These are phyloP conservation scores for Kobus ellipsiprymnus DNA, from an alignment of 2,113 vertebrate species.

Conservation along the genomic window DNA sequence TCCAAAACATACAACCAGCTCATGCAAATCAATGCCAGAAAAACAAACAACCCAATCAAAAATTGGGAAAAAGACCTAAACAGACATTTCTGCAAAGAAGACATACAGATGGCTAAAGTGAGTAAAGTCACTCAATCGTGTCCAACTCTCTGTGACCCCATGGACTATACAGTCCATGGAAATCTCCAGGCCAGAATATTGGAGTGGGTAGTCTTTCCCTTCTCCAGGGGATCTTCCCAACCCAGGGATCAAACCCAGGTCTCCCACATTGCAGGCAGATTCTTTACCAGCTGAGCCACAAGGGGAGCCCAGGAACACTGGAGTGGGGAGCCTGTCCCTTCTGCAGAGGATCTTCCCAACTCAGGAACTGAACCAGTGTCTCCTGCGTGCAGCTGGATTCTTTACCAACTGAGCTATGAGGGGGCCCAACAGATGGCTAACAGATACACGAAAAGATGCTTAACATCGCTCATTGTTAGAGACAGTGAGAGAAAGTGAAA, in stretches of 20 bases:
- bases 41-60: neutral
- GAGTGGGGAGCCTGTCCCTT: neutral
- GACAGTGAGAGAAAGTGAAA: neutral
- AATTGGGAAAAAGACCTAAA: neutral
- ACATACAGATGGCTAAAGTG: neutral
- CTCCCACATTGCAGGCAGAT: rapidly evolving
- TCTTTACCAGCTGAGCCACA: neutral
- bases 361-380: neutral
- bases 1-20: neutral
- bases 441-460: neutral
- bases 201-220: neutral
- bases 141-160: neutral
- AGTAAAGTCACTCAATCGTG: neutral
- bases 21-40: neutral
- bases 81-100: neutral
- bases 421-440: neutral
- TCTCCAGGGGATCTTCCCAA: neutral
- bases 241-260: neutral
- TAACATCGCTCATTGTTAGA: neutral
- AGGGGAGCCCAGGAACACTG: neutral
- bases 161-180: neutral
- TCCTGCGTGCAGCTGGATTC: neutral
- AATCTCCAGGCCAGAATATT: neutral
- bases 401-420: neutral
- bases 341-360: neutral